A percentile compares a stretch with the other conserved stretches of the same genome.
Evolutionary conservation across 2,888 invertebrate species (phyloP).

Genomic region (Patella pellucida): DNA sequence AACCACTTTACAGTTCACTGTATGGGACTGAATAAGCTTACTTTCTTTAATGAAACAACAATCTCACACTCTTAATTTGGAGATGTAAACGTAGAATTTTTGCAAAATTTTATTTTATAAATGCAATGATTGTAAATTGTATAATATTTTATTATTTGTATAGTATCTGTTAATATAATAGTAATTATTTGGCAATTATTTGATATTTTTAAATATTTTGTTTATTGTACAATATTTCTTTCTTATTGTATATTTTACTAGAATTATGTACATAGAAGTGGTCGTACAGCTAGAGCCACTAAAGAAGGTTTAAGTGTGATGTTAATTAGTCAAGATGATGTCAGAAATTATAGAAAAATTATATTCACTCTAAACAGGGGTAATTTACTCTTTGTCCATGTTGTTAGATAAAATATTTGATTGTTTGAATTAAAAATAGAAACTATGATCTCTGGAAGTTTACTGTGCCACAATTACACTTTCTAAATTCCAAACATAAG

Average conservation of each 20-base stretch:
- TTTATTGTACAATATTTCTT: background rate
- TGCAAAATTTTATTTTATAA: too few relatives aligned
- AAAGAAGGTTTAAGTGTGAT: conserved; percentile 91
- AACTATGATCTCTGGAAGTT: background rate
- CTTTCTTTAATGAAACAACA: too few relatives aligned
- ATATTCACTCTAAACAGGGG: conserved; percentile 88
- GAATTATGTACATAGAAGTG: conserved; percentile 96
- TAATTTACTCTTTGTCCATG: conserved; percentile 66
- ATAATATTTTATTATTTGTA: background rate
- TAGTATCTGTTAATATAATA: background rate
- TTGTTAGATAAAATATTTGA: too few relatives aligned
- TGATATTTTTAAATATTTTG: too few relatives aligned
- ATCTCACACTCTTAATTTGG: too few relatives aligned
- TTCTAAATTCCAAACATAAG: too few relatives aligned
- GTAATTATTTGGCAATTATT: background rate
- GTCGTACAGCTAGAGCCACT: conserved; percentile 92
- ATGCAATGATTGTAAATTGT: too few relatives aligned
- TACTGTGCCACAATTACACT: background rate
- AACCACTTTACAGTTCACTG: too few relatives aligned
- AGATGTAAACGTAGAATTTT: too few relatives aligned
- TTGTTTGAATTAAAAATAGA: background rate
- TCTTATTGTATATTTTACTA: conserved; percentile 63
- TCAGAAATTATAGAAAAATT: conserved; percentile 81
- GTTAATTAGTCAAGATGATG: conserved; percentile 90
- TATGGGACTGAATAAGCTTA: too few relatives aligned